A percentile compares a stretch with the other conserved stretches of the same genome.
Conservation (phyloP, 2,797 vertebrate species). For the Pantherophis alleghaniensis region DNA sequence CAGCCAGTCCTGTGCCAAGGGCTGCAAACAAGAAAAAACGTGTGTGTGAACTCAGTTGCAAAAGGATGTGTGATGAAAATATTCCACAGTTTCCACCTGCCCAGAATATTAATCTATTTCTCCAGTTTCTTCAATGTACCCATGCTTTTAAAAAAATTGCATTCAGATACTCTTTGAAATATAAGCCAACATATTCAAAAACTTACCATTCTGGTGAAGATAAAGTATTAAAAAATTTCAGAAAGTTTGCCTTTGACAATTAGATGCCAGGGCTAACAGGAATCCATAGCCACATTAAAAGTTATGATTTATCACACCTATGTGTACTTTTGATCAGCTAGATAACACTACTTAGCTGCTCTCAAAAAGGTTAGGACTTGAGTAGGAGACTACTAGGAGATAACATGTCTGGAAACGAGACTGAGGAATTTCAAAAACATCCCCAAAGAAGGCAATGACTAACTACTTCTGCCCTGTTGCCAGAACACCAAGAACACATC, state of each 20-base stretch:
- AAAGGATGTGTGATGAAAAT: background rate
- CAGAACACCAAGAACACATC: background rate
- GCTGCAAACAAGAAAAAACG: background rate
- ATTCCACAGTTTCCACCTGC: background rate
- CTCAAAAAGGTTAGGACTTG: background rate
- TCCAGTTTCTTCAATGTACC: background rate
- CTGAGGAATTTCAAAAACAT: background rate
- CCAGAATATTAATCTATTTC: background rate
- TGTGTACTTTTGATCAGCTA: background rate
- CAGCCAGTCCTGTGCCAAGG: background rate
- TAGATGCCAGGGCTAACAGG: background rate
- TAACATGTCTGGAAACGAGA: background rate
- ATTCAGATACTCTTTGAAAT: rapidly evolving
- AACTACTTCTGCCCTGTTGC: background rate
- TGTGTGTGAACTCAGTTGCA: background rate
- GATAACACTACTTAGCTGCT: background rate
- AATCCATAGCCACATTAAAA: background rate
- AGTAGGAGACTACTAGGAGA: background rate
- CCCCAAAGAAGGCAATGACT: background rate
- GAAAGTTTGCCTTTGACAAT: background rate
- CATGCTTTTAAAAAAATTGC: background rate
- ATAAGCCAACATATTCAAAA: background rate
- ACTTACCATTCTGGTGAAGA: background rate
- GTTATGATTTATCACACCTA: background rate
- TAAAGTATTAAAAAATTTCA: background rate